phyloP scores from a whole-genome alignment of 2,113 vertebrate genomes.

The Erythrocercus mccallii region DNA sequence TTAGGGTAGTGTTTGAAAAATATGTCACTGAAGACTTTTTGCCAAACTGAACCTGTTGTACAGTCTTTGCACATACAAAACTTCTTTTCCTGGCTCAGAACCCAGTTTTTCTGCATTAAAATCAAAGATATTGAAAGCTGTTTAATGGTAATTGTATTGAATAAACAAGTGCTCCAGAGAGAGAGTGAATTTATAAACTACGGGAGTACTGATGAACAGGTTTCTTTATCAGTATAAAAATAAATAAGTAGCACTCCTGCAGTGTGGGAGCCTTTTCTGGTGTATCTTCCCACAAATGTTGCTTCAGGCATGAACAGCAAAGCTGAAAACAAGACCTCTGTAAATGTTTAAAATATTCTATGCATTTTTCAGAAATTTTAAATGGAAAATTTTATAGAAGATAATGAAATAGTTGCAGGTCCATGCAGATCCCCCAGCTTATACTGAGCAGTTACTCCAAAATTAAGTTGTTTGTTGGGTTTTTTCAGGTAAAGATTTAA shows the following conservation, averaged over 20 bases:
- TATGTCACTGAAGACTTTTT: background rate
- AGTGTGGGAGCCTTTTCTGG: background rate
- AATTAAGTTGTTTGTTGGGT: accelerated
- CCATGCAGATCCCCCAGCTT: background rate
- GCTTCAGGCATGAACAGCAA: background rate
- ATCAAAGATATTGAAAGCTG: background rate
- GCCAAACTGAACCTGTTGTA: background rate
- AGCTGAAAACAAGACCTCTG: background rate
- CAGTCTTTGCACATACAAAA: background rate
- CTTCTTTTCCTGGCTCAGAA: background rate
- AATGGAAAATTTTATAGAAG: background rate
- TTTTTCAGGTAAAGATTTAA: background rate
- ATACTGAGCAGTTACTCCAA: background rate
- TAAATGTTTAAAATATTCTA: background rate
- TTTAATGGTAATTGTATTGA: background rate
- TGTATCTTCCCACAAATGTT: background rate
- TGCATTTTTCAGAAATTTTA: background rate
- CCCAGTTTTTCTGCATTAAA: background rate
- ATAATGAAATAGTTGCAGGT: background rate
- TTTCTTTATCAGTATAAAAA: background rate
- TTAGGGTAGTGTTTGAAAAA: background rate
- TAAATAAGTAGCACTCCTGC: background rate
- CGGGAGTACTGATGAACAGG: background rate
- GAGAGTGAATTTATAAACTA: background rate
- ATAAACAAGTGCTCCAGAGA: background rate